These are phyloP conservation scores for Archips crataeganus DNA, from an alignment of 2,888 invertebrate genomes.

Conservation along the genomic window DNA sequence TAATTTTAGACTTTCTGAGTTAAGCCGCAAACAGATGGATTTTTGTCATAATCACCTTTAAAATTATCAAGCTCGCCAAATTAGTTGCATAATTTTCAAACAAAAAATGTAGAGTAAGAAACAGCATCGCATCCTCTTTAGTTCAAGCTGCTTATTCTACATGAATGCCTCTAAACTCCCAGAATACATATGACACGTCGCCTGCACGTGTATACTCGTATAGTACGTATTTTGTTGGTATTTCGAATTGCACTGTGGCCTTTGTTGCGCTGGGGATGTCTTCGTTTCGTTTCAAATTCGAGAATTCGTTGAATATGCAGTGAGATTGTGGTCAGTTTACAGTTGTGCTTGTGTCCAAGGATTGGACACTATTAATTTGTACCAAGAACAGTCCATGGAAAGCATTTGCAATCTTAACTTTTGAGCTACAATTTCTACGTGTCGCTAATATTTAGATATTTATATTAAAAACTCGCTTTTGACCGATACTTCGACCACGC, in stretches of 20 bases:
- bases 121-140: neutral
- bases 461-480: no score
- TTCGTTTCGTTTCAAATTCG: conserved; percentile 15
- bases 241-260: conserved; percentile 1
- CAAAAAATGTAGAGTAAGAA: neutral
- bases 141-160: conserved; percentile 14
- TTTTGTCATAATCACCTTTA: no score
- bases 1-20: no score
- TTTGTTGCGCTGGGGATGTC: conserved; percentile 5
- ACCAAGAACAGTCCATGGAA: neutral
- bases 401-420: no score
- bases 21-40: no score
- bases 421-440: no score
- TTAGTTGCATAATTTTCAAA: no score
- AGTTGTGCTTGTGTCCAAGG: neutral
- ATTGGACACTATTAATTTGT: neutral
- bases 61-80: no score
- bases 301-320: conserved; percentile 11
- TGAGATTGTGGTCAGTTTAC: neutral
- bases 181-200: neutral
- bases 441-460: no score
- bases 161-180: neutral
- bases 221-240: conserved; percentile 12
- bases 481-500: no score
- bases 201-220: neutral